Evolutionary conservation across 2,797 vertebrate genomes (phyloP).

Genomic region (Heterohyrax brucei): DNA sequence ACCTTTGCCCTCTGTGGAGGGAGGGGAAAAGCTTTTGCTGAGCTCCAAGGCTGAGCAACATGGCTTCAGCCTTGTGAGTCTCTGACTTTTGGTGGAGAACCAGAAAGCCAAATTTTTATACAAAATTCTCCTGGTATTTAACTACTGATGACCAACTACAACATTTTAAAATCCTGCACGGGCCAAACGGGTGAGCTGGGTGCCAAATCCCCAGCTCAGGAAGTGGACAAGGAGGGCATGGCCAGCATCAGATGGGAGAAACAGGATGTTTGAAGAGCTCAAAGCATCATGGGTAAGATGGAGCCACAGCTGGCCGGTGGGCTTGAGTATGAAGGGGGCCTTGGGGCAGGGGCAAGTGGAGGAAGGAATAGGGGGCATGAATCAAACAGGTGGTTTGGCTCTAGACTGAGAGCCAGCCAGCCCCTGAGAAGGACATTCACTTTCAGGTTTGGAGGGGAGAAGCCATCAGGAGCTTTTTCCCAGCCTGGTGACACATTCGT

Average conservation of each 20-base stretch:
- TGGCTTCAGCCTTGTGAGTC: not conserved
- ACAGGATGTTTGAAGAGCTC: not conserved
- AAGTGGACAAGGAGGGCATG: rapidly evolving
- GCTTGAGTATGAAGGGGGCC: not conserved
- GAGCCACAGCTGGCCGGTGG: not conserved
- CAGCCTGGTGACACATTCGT: not conserved
- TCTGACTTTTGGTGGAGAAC: not conserved
- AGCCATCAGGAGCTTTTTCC: constrained; percentile 5
- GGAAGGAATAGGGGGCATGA: not conserved
- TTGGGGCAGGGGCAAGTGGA: not conserved
- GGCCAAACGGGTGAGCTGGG: not conserved
- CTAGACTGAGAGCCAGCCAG: not conserved
- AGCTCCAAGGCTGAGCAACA: not conserved
- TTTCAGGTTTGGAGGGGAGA: not conserved
- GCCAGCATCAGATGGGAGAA: rapidly evolving
- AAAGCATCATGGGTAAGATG: not conserved
- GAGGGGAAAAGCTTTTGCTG: not conserved
- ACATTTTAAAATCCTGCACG: not conserved
- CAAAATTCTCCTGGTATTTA: not conserved
- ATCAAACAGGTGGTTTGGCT: not conserved
- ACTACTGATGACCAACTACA: not conserved
- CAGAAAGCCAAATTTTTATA: constrained; percentile 40
- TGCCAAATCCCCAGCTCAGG: not conserved
- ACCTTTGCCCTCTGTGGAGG: not conserved
- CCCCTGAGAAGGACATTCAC: not conserved